phyloP scores from a whole-genome alignment of 2,797 vertebrate genomes.

The Labroides dimidiatus region DNA sequence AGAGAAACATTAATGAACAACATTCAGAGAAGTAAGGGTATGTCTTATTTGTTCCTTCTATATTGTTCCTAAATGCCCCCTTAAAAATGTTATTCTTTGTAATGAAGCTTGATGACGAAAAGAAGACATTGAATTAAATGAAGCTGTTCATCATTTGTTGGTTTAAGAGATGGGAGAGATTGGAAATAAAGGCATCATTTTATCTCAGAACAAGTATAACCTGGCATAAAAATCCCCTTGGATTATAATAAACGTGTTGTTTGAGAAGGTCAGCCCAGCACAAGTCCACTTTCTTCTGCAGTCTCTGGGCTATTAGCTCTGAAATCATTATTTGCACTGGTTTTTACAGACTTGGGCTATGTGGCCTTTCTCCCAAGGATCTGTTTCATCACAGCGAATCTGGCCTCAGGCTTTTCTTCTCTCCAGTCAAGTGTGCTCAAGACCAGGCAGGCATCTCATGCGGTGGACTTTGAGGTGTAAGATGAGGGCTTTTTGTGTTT shows the following conservation, averaged over 20 bases:
- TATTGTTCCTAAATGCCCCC: not conserved
- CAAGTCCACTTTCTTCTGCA: conserved; percentile 21
- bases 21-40: not conserved
- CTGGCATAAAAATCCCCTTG: conserved; percentile 5
- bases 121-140: conserved; percentile 2
- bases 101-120: conserved; percentile 13
- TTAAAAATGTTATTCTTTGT: conserved; percentile 1
- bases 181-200: conserved; percentile 16
- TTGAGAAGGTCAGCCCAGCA: conserved; percentile 9
- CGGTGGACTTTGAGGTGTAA: conserved; percentile 13
- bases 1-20: not conserved
- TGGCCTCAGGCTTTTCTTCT: conserved; percentile 44
- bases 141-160: conserved; percentile 4
- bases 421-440: conserved; percentile 49
- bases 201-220: not conserved
- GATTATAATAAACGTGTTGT: conserved; percentile 24
- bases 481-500: conserved; percentile 1
- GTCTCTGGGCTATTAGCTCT: conserved; percentile 43
- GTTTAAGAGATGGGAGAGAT: conserved; percentile 16
- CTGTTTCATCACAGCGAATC: conserved; percentile 50
- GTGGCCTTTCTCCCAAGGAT: conserved; percentile 42
- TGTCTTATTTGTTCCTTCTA: not conserved
- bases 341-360: conserved; percentile 33
- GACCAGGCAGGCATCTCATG: conserved; percentile 39
- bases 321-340: conserved; percentile 59